These are phyloP conservation scores for Drosophila bifasciata DNA, from an alignment of 1,140 invertebrate species.

Conservation along the genomic window DNA sequence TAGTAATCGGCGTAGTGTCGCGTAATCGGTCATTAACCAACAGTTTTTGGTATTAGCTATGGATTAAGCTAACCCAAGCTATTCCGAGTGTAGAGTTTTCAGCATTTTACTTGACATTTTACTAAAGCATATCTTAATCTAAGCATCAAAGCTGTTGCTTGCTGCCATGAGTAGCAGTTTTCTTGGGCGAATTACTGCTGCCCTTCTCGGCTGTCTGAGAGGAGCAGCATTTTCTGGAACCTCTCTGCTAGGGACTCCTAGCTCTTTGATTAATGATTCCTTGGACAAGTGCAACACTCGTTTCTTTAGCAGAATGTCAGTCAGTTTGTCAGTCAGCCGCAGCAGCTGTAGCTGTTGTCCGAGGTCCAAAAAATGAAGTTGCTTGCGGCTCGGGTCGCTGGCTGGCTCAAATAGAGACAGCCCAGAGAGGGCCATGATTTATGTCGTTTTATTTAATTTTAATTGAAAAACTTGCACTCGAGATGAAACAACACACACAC, in stretches of 20 bases:
- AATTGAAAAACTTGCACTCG: slow-evolving; percentile 76
- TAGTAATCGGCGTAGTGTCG: no score
- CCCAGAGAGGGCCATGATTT: slow-evolving; percentile 57
- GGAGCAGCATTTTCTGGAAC: no score
- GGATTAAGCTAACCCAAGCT: no score
- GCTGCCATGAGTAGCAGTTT: no score
- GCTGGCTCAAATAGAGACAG: slow-evolving; percentile 19
- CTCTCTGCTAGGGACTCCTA: no score
- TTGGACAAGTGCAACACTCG: slow-evolving; percentile 42
- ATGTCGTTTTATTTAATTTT: slow-evolving; percentile 82
- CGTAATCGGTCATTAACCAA: no score
- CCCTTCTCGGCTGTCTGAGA: slow-evolving; percentile 4
- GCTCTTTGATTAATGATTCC: slow-evolving; percentile 59
- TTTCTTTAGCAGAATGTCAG: slow-evolving; percentile 39
- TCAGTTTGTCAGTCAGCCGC: slow-evolving; percentile 21
- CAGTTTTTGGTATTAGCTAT: no score
- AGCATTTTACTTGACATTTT: no score
- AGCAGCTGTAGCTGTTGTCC: slow-evolving; percentile 40
- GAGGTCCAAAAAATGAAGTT: slow-evolving; percentile 61
- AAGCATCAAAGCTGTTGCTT: no score
- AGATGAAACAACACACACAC: slow-evolving; percentile 39
- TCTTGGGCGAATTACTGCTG: no score
- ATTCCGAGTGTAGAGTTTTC: no score
- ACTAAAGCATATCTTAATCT: no score
- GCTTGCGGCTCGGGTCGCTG: slow-evolving; percentile 59